Percentiles rank a stretch among this genome's conserved stretches.
Conservation (phyloP, 2,113 vertebrate genomes). For the Carlito syrichta region DNA sequence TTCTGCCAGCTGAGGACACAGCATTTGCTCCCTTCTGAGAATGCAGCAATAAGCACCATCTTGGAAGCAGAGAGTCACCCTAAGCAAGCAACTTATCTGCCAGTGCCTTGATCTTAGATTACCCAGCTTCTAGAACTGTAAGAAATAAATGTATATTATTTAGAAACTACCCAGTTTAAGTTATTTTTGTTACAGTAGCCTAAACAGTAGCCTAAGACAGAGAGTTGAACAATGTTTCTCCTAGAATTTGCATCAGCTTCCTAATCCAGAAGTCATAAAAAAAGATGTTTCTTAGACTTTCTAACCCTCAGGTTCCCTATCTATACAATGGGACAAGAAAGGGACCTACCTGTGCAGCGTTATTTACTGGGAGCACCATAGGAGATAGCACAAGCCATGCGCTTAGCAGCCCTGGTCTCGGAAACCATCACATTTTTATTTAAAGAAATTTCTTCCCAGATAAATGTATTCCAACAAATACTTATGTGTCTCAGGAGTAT, state of each 20-base stretch:
- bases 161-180: neutral
- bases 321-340: neutral
- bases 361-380: no score
- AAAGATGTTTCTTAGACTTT: neutral
- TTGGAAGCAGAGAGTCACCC: neutral
- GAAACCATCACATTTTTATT: rapidly evolving
- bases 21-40: neutral
- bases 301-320: neutral
- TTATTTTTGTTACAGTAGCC: neutral
- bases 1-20: neutral
- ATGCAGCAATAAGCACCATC: neutral
- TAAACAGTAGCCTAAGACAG: neutral
- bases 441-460: neutral
- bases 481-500: neutral
- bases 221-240: no score
- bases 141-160: neutral
- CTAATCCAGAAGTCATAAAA: no score
- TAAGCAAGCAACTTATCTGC: neutral
- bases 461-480: neutral
- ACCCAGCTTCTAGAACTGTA: neutral
- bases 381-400: rapidly evolving
- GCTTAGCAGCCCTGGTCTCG: neutral
- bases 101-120: neutral
- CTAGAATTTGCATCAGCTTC: no score
- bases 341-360: rapidly evolving